Base-by-base conservation (phyloP, 2,888 invertebrate genomes). In the Laothoe populi region DNA sequence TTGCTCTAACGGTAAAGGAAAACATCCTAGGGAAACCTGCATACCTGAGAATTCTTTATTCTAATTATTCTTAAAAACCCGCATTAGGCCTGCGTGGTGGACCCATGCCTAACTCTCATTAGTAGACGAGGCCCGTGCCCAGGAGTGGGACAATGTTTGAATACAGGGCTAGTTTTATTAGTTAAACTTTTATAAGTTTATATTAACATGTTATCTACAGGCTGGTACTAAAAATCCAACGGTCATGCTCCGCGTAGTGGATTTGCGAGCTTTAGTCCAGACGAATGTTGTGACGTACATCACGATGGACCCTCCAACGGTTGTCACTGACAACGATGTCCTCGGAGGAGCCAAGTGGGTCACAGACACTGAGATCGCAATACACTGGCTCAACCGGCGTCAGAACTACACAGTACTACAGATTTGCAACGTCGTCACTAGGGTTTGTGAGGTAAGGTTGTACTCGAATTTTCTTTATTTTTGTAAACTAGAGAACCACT, bases 371-470 rank as follows among this genome's bases (percentile, higher is more conserved):
- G 94, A 95, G 58, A 81, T 98, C 2, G 93, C 95, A 0, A 95
- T 95, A 0, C 94, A 96, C 40, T 98, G 98, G 96, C 92, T 97
- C 65, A 98, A 98, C 82, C 94, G 99, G 35, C 93, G 96, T 19
- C 99, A 99, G 89, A 98, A 96, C 79, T 83, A 94, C 61, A 93
- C 95, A 1, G 87, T 94, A 26, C 78, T 96, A 13, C 93, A 94
- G 40, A 87, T 95, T 11, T 96, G 96, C 79, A 84, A 93, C 66
- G 68, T 89, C 8, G 72, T 77, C 11, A 86, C 81, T 63, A 68
- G 63, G 5, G 16, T 0, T 23, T 90, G 87, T 66, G 84, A 83
- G 77, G 92, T 91, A 63, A 72, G 77, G 69, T 59, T 44, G 8
- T 1, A 3, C 19, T 44, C 7, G n/a, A 5, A 19, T 16, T 8